Conservation (phyloP, 2,888 invertebrate species). For the Amphipoea oculea region DNA sequence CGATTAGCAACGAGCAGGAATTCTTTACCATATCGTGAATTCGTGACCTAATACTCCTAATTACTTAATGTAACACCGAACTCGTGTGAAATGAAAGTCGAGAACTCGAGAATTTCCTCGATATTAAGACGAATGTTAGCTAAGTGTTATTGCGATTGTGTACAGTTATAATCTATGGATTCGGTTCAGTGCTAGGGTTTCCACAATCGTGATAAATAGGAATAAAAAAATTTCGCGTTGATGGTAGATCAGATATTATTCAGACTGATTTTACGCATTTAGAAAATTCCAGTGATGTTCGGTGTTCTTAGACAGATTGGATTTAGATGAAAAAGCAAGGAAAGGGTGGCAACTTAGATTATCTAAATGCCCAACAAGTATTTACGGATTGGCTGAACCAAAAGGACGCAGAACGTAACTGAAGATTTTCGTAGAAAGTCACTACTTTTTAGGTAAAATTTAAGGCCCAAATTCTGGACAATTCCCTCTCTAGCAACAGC, state of each 20-base stretch:
- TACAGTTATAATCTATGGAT: constrained; percentile 61
- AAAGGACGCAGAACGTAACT: neutral
- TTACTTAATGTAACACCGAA: constrained; percentile 37
- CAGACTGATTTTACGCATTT: too few species aligned
- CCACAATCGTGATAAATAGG: too few species aligned
- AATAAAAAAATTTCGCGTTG: too few species aligned
- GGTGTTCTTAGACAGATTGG: neutral
- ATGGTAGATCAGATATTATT: too few species aligned
- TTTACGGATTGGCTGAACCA: neutral
- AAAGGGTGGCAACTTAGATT: neutral
- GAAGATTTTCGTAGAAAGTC: neutral
- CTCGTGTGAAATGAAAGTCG: constrained; percentile 54
- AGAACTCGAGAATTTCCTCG: constrained; percentile 38
- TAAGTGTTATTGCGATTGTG: constrained; percentile 57
- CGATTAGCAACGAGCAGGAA: constrained; percentile 5
- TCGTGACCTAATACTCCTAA: constrained; percentile 50
- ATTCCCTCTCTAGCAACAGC: neutral
- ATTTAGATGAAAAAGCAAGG: neutral
- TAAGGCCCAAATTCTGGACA: neutral
- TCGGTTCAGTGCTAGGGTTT: constrained; percentile 49
- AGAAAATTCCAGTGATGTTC: neutral
- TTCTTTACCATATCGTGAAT: constrained; percentile 31
- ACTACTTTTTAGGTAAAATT: neutral
- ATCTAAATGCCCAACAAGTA: neutral
- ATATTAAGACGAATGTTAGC: constrained; percentile 46